phyloP scores from a whole-genome alignment of 1,140 invertebrate species.

The Drosophila parabipectinata region DNA sequence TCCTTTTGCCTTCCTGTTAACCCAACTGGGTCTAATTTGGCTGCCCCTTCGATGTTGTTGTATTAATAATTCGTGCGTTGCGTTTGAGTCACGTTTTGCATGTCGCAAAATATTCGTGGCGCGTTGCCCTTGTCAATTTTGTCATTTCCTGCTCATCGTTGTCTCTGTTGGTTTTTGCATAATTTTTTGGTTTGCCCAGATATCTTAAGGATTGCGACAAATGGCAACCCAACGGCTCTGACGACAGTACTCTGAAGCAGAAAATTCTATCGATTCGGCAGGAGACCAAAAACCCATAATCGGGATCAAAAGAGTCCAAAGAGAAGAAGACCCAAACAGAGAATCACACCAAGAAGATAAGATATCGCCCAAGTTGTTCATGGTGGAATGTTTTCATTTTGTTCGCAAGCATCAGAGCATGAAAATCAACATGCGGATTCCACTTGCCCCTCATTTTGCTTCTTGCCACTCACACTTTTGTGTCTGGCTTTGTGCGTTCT shows the following conservation, averaged over 20 bases:
- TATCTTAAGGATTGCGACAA: constrained; percentile 49
- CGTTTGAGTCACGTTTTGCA: constrained; percentile 72
- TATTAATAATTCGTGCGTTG: constrained; percentile 80
- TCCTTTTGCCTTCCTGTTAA: constrained; percentile 44
- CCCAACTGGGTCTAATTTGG: constrained; percentile 72
- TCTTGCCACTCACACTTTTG: constrained; percentile 8
- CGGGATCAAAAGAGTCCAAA: constrained; percentile 6
- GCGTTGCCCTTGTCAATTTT: constrained; percentile 64
- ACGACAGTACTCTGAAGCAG: constrained; percentile 3
- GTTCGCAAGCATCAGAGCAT: constrained; percentile 74
- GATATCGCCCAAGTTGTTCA: constrained; percentile 57
- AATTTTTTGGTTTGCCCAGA: constrained; percentile 64
- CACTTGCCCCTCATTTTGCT: constrained; percentile 10
- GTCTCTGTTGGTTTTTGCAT: constrained; percentile 58
- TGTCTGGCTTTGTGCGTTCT: constrained; percentile 33
- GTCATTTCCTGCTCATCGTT: constrained; percentile 51
- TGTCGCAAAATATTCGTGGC: constrained; percentile 53
- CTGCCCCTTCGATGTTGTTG: constrained; percentile 23
- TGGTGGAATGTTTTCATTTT: constrained; percentile 76
- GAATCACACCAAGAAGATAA: constrained; percentile 52
- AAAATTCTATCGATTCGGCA: constrained; percentile 25
- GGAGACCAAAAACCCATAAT: constrained; percentile 29
- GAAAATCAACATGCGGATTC: constrained; percentile 73
- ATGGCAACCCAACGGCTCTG: constrained; percentile 13
- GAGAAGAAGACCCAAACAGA: constrained; percentile 25